Evolutionary conservation across 2,113 vertebrate species (phyloP).

Genomic region (western clawed frog (Xenopus tropicalis)): UCB_Xtro_10.0 CM004446.2:86497501-86498000

Average conservation of each 20-base stretch:
- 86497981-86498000: slow-evolving; percentile 42
- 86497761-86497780: slow-evolving; percentile 66
- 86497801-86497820: slow-evolving; percentile 61
- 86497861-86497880: neutral
- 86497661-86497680: slow-evolving; percentile 75
- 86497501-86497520: slow-evolving; percentile 68
- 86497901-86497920: slow-evolving; percentile 43
- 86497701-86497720: slow-evolving; percentile 68
- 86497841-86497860: neutral
- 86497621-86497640: slow-evolving; percentile 75
- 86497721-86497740: slow-evolving; percentile 78
- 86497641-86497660: slow-evolving; percentile 65
- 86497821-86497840: slow-evolving; percentile 49
- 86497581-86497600: slow-evolving; percentile 63
- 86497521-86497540: slow-evolving; percentile 68
- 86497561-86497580: slow-evolving; percentile 74
- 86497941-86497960: slow-evolving; percentile 35
- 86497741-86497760: slow-evolving; percentile 73
- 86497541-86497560: slow-evolving; percentile 66
- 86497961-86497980: slow-evolving; percentile 34
- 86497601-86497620: slow-evolving; percentile 69
- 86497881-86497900: neutral
- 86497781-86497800: slow-evolving; percentile 58
- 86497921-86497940: slow-evolving; percentile 34
- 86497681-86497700: slow-evolving; percentile 69